phyloP scores from a whole-genome alignment of 1,140 invertebrate genomes.

The Liolophura sinensis region DNA sequence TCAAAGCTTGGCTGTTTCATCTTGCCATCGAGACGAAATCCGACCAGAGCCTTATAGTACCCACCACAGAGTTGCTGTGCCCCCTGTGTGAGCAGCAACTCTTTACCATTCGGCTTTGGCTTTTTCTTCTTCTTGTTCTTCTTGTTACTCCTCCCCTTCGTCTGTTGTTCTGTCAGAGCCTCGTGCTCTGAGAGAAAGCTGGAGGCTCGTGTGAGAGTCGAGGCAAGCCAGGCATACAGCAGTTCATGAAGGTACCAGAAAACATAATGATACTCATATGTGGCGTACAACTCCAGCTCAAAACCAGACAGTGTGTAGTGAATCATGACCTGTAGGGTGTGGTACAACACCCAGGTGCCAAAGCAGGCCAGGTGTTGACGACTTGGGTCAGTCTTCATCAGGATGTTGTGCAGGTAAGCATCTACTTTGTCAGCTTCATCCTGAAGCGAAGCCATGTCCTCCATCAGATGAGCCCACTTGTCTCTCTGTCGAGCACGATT shows the following conservation, averaged over 20 bases:
- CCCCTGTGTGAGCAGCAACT: conserved; percentile 85
- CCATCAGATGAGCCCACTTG: conserved; percentile 85
- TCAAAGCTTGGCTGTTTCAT: conserved; percentile 77
- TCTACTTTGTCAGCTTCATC: conserved; percentile 96
- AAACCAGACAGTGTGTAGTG: conserved; percentile 93
- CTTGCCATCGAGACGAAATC: conserved; percentile 72
- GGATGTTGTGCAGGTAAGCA: conserved; percentile 75
- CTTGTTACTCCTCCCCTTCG: conserved; percentile 51
- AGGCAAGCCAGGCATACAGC: conserved; percentile 90
- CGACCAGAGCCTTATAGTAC: conserved; percentile 86
- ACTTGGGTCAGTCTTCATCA: conserved; percentile 70
- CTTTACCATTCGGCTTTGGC: conserved; percentile 76
- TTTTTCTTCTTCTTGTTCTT: conserved; percentile 65
- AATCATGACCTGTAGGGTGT: conserved; percentile 94
- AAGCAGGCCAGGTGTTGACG: conserved; percentile 81
- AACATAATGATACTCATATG: conserved; percentile 96
- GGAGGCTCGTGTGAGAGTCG: conserved; percentile 86
- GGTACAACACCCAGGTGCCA: conserved; percentile 94
- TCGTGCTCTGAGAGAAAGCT: conserved; percentile 81
- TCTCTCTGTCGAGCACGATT: conserved; percentile 93
- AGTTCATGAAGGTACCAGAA: conserved; percentile 97
- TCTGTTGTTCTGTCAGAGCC: conserved; percentile 46
- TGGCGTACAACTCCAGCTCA: conserved; percentile 92
- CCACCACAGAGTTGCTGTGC: conserved; percentile 92
- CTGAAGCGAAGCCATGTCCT: conserved; percentile 89